Conservation (phyloP, 1,140 invertebrate species). For the Bombus sylvicola region DNA sequence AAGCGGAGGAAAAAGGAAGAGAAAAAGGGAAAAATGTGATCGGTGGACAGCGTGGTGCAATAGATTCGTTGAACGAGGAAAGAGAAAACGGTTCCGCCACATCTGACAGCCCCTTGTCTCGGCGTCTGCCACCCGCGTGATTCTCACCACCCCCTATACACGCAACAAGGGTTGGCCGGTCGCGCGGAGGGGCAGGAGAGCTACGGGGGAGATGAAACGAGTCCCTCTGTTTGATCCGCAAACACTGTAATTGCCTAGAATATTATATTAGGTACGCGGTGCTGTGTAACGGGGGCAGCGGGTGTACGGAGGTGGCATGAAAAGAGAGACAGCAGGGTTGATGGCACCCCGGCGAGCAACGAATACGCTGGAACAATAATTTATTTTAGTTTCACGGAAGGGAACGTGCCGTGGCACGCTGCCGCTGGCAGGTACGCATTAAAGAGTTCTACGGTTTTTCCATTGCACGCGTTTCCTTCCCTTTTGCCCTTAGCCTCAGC, state of each 20-base stretch:
- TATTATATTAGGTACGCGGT: conserved; percentile 81
- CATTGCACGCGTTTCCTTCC: not conserved
- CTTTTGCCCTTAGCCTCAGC: not conserved
- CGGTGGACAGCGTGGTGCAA: not conserved
- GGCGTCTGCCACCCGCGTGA: conserved; percentile 70
- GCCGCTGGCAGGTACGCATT: conserved; percentile 72
- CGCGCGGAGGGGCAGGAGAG: conserved; percentile 47
- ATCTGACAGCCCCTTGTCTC: conserved; percentile 52
- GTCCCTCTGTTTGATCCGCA: conserved; percentile 83
- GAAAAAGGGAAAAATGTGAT: not conserved
- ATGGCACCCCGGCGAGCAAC: conserved; percentile 49
- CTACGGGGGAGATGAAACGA: conserved; percentile 70
- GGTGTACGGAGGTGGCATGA: conserved; percentile 42
- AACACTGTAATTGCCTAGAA: conserved; percentile 83
- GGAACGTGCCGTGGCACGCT: conserved; percentile 46
- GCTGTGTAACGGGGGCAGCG: conserved; percentile 66
- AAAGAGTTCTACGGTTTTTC: conserved; percentile 52
- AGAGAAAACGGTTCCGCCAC: conserved; percentile 25
- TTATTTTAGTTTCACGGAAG: conserved; percentile 66
- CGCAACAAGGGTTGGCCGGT: conserved; percentile 42
- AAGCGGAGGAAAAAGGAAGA: not conserved
- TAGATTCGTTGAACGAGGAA: conserved; percentile 1
- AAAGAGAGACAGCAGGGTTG: conserved; percentile 43
- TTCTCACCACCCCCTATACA: conserved; percentile 68
- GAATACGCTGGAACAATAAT: conserved; percentile 69